These are phyloP conservation scores for Cantharis rustica DNA, from an alignment of 2,888 invertebrate species.

Conservation along the genomic window DNA sequence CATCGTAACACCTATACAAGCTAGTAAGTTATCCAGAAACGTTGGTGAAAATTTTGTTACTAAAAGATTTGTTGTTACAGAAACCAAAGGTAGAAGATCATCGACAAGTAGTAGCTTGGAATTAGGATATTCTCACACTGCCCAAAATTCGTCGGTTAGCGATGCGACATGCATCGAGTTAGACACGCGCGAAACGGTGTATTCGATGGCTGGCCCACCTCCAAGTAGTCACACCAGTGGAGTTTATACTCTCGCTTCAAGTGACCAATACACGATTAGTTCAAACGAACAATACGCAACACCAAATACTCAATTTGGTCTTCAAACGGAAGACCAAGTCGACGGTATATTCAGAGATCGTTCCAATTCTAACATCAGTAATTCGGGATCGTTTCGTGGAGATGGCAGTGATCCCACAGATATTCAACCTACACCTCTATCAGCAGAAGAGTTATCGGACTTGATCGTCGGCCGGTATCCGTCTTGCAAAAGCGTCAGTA, in stretches of 20 bases:
- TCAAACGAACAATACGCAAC: conserved; percentile 49
- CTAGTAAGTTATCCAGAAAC: conserved; percentile 47
- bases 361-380: conserved; percentile 80
- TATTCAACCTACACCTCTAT: conserved; percentile 73
- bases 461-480: conserved; percentile 83
- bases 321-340: conserved; percentile 51
- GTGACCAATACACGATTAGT: conserved; percentile 56
- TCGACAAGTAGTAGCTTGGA: conserved; percentile 83
- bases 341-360: conserved; percentile 65
- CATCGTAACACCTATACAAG: conserved; percentile 66
- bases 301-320: conserved; percentile 47
- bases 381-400: conserved; percentile 79
- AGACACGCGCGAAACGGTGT: conserved; percentile 59
- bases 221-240: conserved; percentile 85
- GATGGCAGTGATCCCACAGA: conserved; percentile 90
- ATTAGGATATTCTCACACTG: conserved; percentile 84
- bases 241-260: conserved; percentile 80
- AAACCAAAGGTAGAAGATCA: conserved; percentile 63
- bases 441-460: conserved; percentile 83
- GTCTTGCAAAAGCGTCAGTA: conserved; percentile 77
- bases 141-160: conserved; percentile 80
- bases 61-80: conserved; percentile 40
- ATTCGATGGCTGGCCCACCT: conserved; percentile 62
- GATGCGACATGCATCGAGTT: conserved; percentile 73
- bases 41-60: conserved; percentile 7